phyloP scores from a whole-genome alignment of 2,113 vertebrate species.

The Myotis lucifugus region DNA sequence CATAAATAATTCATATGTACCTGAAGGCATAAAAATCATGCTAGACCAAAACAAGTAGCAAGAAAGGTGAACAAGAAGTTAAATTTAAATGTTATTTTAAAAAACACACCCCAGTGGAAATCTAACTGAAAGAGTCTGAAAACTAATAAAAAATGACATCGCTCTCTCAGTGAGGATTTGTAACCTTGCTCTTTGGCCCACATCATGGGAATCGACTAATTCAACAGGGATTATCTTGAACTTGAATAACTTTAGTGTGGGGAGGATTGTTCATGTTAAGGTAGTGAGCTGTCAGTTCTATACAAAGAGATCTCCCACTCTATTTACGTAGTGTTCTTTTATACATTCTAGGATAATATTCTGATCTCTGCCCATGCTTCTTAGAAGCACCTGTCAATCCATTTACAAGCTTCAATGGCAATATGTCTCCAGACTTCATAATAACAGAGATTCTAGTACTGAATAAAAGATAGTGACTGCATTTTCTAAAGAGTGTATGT shows the following conservation, averaged over 20 bases:
- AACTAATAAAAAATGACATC: conserved; percentile 40
- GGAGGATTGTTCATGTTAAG: conserved; percentile 12
- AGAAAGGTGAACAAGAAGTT: conserved; percentile 73
- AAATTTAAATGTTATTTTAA: conserved; percentile 66
- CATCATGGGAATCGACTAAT: background rate
- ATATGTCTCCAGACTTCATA: background rate
- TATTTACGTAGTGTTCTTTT: background rate
- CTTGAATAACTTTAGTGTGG: background rate
- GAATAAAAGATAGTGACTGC: background rate
- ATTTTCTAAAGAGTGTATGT: background rate
- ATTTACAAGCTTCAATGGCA: background rate
- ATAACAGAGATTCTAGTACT: background rate
- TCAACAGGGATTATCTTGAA: conserved; percentile 3
- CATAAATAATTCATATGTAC: conserved; percentile 78
- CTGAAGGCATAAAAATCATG: conserved; percentile 69
- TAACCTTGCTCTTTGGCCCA: background rate
- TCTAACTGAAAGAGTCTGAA: conserved; percentile 35
- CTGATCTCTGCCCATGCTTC: background rate
- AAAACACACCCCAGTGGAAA: conserved; percentile 1
- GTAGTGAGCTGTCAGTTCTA: conserved; percentile 24
- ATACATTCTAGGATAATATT: background rate
- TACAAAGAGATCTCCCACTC: conserved; percentile 39
- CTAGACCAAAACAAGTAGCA: conserved; percentile 73
- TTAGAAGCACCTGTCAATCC: background rate
- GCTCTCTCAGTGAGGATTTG: background rate